Evolutionary conservation across 92 coral and sea anemone species (phyloP).

Genomic region (Zoanthus sociatus): DNA sequence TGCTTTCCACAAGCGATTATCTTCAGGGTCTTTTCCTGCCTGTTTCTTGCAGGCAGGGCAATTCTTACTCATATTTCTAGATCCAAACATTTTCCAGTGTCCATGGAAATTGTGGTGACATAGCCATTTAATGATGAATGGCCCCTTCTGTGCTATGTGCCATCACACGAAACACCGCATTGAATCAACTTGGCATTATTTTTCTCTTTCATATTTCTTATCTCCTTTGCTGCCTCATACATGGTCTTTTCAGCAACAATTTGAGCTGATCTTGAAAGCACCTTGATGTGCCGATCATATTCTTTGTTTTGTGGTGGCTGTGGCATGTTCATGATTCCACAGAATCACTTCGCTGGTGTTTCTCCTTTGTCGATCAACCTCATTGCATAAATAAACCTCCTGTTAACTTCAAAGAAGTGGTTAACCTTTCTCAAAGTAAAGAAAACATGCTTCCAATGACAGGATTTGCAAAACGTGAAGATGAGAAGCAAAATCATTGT

Average conservation of each 20-base stretch:
- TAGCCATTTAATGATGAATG: slow-evolving; percentile 7
- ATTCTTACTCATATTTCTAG: slow-evolving; percentile 31
- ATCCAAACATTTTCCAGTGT: slow-evolving; percentile 16
- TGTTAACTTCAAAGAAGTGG: slow-evolving; percentile 19
- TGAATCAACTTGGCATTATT: background rate
- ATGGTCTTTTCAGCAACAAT: slow-evolving; percentile 26
- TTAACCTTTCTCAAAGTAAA: slow-evolving; percentile 7
- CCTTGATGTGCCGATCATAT: slow-evolving; percentile 42
- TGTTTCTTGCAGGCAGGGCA: slow-evolving; percentile 25
- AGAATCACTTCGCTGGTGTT: slow-evolving; percentile 33
- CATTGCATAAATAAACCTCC: slow-evolving; percentile 12
- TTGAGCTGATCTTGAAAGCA: slow-evolving; percentile 42
- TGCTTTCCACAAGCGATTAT: background rate
- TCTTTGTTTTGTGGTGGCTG: slow-evolving; percentile 38
- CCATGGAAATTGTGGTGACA: too few species aligned
- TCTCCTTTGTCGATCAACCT: slow-evolving; percentile 20
- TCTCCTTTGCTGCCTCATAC: slow-evolving; percentile 24
- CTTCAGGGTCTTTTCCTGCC: background rate
- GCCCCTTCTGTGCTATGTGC: background rate
- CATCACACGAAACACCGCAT: slow-evolving; percentile 68
- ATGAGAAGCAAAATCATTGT: background rate
- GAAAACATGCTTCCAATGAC: slow-evolving; percentile 41
- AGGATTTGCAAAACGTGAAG: slow-evolving; percentile 32
- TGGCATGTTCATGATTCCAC: slow-evolving; percentile 61
- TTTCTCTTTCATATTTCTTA: slow-evolving; percentile 37